Conservation (phyloP, 2,113 vertebrate species). For the Platichthys stellatus region DNA sequence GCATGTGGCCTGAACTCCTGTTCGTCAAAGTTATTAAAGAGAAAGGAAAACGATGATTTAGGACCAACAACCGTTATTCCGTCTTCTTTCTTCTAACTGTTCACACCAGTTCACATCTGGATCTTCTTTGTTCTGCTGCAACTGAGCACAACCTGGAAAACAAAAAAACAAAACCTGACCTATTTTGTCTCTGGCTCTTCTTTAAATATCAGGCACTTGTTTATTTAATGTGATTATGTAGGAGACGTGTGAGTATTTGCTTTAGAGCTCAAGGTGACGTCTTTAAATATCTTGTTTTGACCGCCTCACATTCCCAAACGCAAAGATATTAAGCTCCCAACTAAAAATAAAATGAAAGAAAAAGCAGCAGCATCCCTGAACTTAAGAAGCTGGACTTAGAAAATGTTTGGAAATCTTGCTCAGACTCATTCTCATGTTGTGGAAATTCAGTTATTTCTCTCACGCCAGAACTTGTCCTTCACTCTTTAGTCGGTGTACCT, state of each 20-base stretch:
- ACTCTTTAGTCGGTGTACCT: too few species aligned
- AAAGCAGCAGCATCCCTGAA: not conserved
- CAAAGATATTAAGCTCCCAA: not conserved
- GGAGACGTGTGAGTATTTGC: not conserved
- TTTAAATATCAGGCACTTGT: not conserved
- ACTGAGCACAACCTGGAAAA: too few species aligned
- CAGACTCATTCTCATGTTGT: too few species aligned
- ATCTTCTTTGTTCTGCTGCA: too few species aligned
- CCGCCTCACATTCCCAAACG: not conserved
- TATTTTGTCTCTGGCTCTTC: too few species aligned
- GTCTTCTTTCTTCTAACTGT: not conserved
- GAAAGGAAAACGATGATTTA: conserved; percentile 2
- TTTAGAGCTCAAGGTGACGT: not conserved
- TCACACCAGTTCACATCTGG: not conserved
- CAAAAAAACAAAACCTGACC: not conserved
- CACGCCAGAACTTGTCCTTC: too few species aligned
- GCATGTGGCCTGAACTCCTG: not conserved
- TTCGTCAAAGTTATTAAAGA: not conserved
- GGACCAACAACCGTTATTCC: not conserved
- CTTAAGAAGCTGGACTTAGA: not conserved
- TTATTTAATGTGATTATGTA: not conserved
- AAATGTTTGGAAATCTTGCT: not conserved
- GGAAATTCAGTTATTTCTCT: too few species aligned
- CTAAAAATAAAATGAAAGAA: not conserved
- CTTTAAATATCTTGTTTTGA: not conserved